Percentiles rank a stretch among this genome's conserved stretches.
Conservation (phyloP, 2,888 invertebrate species). For the Taphrorychus bicolor region DNA sequence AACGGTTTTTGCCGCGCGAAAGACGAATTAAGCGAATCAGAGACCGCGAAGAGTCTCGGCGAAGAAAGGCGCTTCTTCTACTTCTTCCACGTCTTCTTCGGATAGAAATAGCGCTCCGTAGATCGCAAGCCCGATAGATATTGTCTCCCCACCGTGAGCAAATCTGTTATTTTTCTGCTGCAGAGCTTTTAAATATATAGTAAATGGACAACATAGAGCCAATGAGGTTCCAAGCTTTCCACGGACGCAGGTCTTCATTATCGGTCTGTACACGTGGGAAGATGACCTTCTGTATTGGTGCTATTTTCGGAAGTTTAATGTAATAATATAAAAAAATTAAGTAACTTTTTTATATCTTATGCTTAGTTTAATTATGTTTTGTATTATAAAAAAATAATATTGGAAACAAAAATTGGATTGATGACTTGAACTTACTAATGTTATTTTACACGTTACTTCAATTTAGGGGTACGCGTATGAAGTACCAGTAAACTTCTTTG, state of each 20-base stretch:
- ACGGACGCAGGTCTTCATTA: too few relatives aligned
- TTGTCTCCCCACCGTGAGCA: slow-evolving; percentile 46
- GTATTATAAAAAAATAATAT: too few relatives aligned
- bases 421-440: too few relatives aligned
- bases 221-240: neutral
- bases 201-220: too few relatives aligned
- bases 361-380: too few relatives aligned
- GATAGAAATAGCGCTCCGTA: slow-evolving; percentile 45
- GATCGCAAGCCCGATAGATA: slow-evolving; percentile 50
- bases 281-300: neutral
- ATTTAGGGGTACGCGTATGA: too few relatives aligned
- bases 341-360: too few relatives aligned
- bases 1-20: slow-evolving; percentile 35
- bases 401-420: too few relatives aligned
- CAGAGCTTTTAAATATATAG: neutral
- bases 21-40: slow-evolving; percentile 31
- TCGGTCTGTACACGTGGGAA: neutral
- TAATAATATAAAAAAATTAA: too few relatives aligned
- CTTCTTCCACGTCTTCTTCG: slow-evolving; percentile 23
- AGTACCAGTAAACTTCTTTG: too few relatives aligned
- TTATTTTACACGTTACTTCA: too few relatives aligned
- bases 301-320: too few relatives aligned
- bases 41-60: slow-evolving; percentile 31
- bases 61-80: slow-evolving; percentile 28
- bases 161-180: slow-evolving; percentile 22